phyloP scores from a whole-genome alignment of 2,113 vertebrate species.

The Copsychus sechellarum region DNA sequence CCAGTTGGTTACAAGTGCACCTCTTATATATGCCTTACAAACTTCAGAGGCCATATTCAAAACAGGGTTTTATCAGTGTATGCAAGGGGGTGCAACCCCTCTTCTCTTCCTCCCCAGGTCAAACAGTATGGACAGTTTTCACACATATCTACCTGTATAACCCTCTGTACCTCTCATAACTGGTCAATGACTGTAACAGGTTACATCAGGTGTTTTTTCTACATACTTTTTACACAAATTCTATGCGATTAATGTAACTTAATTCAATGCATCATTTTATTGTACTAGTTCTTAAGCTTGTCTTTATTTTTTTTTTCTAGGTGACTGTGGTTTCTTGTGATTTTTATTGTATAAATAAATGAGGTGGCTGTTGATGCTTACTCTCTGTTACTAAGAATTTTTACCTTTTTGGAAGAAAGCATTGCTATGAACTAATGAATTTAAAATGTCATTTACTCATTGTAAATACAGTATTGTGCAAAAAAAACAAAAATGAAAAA shows the following conservation, averaged over 20 bases:
- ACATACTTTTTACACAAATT: constrained; percentile 99
- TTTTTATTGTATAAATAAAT: constrained; percentile 97
- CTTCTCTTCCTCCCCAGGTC: constrained; percentile 85
- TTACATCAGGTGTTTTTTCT: constrained; percentile 99
- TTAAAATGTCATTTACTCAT: constrained; percentile 90
- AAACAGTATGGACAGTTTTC: constrained; percentile 94
- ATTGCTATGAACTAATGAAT: constrained; percentile 97
- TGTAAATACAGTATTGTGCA: constrained; percentile 99
- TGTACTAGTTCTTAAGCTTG: constrained; percentile 96
- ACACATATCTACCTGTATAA: constrained; percentile 99
- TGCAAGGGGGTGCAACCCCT: constrained; percentile 90
- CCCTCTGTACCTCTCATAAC: constrained; percentile 99
- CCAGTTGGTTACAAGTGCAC: constrained; percentile 92
- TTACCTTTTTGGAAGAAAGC: constrained; percentile 86
- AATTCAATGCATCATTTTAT: constrained; percentile 97
- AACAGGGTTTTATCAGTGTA: constrained; percentile 97
- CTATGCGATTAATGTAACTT: constrained; percentile 99
- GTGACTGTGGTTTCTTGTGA: constrained; percentile 95
- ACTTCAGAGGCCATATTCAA: constrained; percentile 99
- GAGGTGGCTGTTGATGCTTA: constrained; percentile 97
- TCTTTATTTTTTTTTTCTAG: constrained; percentile 88
- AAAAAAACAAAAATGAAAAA: constrained; percentile 74
- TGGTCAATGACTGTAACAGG: constrained; percentile 99
- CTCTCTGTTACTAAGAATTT: constrained; percentile 97
- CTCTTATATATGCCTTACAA: constrained; percentile 98